Conservation (phyloP, 2,113 vertebrate species). For the Rhinolophus ferrumequinum region DNA sequence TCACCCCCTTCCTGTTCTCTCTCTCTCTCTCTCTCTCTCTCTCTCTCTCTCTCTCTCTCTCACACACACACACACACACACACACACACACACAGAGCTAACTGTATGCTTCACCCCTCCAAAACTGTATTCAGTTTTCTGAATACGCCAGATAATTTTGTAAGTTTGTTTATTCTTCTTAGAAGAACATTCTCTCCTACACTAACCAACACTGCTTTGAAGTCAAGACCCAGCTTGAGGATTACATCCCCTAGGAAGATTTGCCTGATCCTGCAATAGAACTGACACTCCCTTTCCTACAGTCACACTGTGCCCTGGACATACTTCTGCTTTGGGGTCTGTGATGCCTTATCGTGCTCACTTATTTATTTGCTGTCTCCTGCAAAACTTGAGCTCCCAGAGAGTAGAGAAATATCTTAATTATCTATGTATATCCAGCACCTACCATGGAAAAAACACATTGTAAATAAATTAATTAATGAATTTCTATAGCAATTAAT, state of each 20-base stretch:
- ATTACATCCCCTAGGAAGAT: neutral
- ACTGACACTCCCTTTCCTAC: neutral
- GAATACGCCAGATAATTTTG: neutral
- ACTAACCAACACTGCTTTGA: neutral
- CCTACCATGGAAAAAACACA: neutral
- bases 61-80: neutral
- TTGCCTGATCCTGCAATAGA: neutral
- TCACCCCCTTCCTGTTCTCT: neutral
- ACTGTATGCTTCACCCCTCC: neutral
- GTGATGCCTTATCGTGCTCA: no score
- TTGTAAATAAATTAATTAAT: conserved; percentile 3
- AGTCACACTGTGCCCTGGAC: neutral
- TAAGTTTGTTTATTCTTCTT: neutral
- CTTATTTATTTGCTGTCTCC: neutral
- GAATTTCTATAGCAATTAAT: conserved; percentile 23
- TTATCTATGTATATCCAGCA: neutral
- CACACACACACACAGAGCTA: neutral
- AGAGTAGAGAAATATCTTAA: neutral
- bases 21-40: neutral
- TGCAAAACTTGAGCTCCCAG: neutral
- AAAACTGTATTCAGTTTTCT: neutral
- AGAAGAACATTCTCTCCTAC: neutral
- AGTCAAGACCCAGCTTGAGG: neutral
- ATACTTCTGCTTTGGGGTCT: neutral
- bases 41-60: neutral